Evolutionary conservation across 2,797 vertebrate genomes (phyloP).

Genomic region (Menidia menidia): DNA sequence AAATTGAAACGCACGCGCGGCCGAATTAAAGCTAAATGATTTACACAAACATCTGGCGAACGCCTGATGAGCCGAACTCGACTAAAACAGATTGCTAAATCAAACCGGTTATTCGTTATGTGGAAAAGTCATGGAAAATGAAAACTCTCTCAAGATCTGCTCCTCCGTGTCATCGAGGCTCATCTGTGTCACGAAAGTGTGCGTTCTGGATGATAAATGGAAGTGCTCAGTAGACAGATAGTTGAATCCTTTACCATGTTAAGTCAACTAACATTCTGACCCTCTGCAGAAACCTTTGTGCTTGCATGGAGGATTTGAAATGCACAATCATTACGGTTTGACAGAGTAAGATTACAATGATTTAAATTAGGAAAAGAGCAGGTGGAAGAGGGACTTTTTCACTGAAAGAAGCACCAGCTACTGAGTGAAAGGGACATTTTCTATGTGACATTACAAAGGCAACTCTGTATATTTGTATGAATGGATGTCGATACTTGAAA

Average conservation of each 20-base stretch:
- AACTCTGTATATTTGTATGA: background rate
- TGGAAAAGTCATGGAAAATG: slow-evolving; percentile 2
- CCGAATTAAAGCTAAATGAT: background rate
- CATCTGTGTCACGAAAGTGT: background rate
- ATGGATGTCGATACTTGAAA: background rate
- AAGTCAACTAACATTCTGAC: background rate
- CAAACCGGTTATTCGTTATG: background rate
- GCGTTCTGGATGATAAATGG: slow-evolving; percentile 1
- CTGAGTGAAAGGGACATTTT: background rate
- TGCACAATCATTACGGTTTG: background rate
- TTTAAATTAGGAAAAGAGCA: background rate
- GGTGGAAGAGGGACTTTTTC: background rate
- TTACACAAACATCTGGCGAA: background rate
- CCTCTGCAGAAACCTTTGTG: background rate
- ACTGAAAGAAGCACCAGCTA: background rate
- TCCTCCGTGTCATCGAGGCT: slow-evolving; percentile 2
- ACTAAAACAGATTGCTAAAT: background rate
- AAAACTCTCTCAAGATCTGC: slow-evolving; percentile 4
- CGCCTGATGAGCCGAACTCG: background rate
- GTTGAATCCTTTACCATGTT: too few relatives aligned
- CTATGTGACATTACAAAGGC: slow-evolving; percentile 12
- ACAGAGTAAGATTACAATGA: background rate
- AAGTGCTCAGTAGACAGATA: background rate
- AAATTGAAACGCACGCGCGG: background rate
- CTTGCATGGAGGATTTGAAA: too few relatives aligned